Base-by-base conservation (phyloP, 2,113 vertebrate genomes). In the Saguinus imperator region DNA sequence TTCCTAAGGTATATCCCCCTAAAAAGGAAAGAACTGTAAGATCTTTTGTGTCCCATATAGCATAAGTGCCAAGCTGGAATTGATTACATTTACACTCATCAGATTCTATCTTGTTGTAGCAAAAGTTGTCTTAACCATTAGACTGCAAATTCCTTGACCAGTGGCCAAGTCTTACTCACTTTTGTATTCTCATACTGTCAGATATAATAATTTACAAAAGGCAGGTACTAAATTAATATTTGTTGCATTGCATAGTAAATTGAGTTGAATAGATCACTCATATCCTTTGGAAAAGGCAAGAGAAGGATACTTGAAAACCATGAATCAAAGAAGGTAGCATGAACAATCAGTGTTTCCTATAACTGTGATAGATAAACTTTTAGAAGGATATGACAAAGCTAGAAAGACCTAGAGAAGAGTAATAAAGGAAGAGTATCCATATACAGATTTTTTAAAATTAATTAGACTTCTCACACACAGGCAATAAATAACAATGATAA, bases 191-290 rank as follows among this genome's bases (percentile, higher is more conserved):
- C 76, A 89, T 25, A 57, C 9, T 93, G 43, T 14, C 73, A 75
- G 84, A 95, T 58, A 37, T 7, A 97, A 64, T 90, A 79, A 88
- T 93, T 85, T 92, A 88, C 25, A 92, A 75, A 95, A 96, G 29
- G 72, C 58, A 94, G 29, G 32, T 64, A 91, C 48, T 77, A 16
- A 68, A 29, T 75, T 83, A 64, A 6, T 77, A 91, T 55, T 73
- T 89, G 25, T 50, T 95, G 23, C 61, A 94, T 3, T 94, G 25
- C 2, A 84, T 45, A 37, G 25, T 92, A 55, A 21, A 61, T 3
- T 91, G 35, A 66, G 45, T 57, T 55, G 32, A 96, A 89, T 0
- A 82, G 35, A 90, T 29, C 35, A 94, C 37, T 91, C 20, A 20
- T 76, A 85, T 21, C 17, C 61, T 91, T 92, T 66, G 45, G 45